Evolutionary conservation across 2,888 invertebrate species (phyloP).

Genomic region (Eristalis pertinax): DNA sequence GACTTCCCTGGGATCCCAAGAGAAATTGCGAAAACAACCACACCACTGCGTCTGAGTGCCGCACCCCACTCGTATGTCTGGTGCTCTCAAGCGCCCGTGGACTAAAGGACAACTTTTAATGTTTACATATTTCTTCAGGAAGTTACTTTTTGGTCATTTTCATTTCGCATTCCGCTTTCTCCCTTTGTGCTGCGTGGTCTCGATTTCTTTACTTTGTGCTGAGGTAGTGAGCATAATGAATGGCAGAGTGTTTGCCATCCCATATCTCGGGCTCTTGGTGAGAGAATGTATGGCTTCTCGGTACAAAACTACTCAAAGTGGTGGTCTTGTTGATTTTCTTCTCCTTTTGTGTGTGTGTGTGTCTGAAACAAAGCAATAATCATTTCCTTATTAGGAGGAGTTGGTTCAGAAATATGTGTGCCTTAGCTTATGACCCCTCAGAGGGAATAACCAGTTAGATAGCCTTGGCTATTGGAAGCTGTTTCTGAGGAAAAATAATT

Average conservation of each 20-base stretch:
- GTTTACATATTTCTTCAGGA: conserved; percentile 51
- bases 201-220: neutral
- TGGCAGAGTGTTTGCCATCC: neutral
- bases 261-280: neutral
- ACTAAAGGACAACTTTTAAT: conserved; percentile 30
- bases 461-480: neutral
- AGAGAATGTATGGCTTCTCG: neutral
- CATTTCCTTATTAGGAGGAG: neutral
- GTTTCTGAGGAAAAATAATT: neutral
- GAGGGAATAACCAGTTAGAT: neutral
- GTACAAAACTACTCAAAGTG: neutral
- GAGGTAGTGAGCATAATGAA: conserved; percentile 28
- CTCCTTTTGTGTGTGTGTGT: neutral
- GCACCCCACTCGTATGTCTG: neutral
- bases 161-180: neutral
- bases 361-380: neutral
- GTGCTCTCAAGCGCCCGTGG: neutral
- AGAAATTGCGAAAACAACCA: conserved; percentile 34
- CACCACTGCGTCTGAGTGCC: neutral
- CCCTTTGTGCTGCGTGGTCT: neutral
- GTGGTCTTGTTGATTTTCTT: neutral
- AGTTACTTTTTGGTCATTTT: conserved; percentile 34
- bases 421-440: neutral
- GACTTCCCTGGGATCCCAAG: conserved; percentile 42
- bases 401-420: neutral